Percentiles rank a stretch among this genome's conserved stretches.
These are phyloP conservation scores for Oreochromis spilurus DNA, from an alignment of 2,113 vertebrate species.

Conservation along the genomic window DNA sequence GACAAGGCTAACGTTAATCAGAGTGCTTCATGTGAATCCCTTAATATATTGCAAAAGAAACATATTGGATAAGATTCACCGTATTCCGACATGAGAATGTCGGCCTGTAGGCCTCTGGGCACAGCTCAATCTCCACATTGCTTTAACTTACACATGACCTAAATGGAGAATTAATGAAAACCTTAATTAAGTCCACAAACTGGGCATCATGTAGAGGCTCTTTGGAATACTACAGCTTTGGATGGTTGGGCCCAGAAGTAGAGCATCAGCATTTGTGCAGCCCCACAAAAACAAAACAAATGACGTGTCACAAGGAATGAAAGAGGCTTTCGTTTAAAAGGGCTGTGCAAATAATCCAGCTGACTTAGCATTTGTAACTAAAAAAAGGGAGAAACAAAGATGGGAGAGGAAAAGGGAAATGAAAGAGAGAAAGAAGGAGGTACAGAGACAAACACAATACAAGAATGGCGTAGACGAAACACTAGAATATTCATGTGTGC, in stretches of 20 bases:
- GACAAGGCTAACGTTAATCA: neutral
- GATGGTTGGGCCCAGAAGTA: conserved; percentile 13
- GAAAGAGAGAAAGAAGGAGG: neutral
- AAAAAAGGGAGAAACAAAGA: conserved; percentile 9
- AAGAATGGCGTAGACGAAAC: neutral
- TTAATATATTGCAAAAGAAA: neutral
- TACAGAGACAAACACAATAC: conserved; percentile 14
- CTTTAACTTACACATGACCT: conserved; percentile 32
- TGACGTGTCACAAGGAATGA: conserved; percentile 62
- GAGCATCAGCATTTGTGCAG: conserved; percentile 60
- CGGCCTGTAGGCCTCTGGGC: neutral
- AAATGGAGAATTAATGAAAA: conserved; percentile 44
- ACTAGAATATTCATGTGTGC: conserved; percentile 37
- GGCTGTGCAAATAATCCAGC: conserved; percentile 42
- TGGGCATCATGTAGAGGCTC: neutral
- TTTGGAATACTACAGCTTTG: neutral
- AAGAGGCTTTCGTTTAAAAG: conserved; percentile 53
- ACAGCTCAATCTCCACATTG: neutral
- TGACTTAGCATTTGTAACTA: conserved; percentile 51
- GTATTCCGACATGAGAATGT: neutral
- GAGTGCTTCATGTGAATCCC: neutral
- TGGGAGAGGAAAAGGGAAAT: neutral
- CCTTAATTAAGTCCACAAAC: conserved; percentile 39
- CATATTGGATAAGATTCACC: neutral
- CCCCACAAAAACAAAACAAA: conserved; percentile 66